A percentile compares a stretch with the other conserved stretches of the same genome.
phyloP scores from a whole-genome alignment of 2,888 invertebrate genomes.

The Drosophila tripunctata region DNA sequence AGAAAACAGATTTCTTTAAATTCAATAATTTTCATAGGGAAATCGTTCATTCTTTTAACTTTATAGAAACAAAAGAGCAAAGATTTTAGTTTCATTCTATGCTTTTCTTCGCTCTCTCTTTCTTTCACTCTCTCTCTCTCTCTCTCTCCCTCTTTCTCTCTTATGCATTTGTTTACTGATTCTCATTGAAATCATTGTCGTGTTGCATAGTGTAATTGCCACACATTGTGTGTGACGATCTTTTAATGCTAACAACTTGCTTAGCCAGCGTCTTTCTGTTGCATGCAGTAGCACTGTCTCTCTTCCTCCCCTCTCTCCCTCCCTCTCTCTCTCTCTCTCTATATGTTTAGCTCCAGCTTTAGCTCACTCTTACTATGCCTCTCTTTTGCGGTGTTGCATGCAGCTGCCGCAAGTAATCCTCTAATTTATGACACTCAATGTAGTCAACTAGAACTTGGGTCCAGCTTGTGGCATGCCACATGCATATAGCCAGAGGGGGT shows the following conservation, averaged over 20 bases:
- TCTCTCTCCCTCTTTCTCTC: neutral
- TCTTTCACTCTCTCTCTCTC: neutral
- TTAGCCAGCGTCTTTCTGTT: constrained; percentile 45
- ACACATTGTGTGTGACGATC: constrained; percentile 57
- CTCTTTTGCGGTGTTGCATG: constrained; percentile 1
- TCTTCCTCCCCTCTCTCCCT: neutral
- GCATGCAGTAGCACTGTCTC: neutral
- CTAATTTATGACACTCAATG: constrained; percentile 63
- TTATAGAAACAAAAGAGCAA: too few species aligned
- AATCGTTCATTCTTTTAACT: too few species aligned
- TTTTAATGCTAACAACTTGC: constrained; percentile 77
- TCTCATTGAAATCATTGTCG: neutral
- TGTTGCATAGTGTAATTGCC: constrained; percentile 68
- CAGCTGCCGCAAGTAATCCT: constrained; percentile 58
- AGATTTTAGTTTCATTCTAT: neutral
- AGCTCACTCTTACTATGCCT: too few species aligned
- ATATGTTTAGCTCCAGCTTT: neutral
- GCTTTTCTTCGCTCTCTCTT: neutral
- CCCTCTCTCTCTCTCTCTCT: neutral
- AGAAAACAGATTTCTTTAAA: too few species aligned
- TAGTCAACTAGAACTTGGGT: constrained; percentile 53
- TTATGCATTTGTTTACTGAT: neutral
- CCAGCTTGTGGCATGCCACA: constrained; percentile 17
- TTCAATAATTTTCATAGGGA: too few species aligned
- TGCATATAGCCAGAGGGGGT: constrained; percentile 5